Evolutionary conservation across 2,888 invertebrate genomes (phyloP).

Genomic region (Gymnosoma rotundatum): DNA sequence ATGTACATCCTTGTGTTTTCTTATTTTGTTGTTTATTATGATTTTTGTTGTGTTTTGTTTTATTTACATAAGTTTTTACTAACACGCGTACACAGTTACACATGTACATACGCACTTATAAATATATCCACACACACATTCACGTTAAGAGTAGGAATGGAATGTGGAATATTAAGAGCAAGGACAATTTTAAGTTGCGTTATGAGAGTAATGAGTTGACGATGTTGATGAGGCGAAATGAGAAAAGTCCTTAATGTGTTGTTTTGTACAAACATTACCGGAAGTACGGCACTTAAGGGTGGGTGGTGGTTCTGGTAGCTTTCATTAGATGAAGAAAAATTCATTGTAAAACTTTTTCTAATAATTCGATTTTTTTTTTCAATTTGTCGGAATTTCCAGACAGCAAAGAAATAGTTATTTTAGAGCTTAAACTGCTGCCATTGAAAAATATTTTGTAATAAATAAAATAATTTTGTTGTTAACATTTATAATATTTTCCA

Average conservation of each 20-base stretch:
- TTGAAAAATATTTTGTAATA: too few species aligned
- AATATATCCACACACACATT: not conserved
- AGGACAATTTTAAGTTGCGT: slow-evolving; percentile 58
- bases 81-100: not conserved
- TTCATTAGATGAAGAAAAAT: slow-evolving; percentile 27
- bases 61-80: slow-evolving; percentile 27
- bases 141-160: slow-evolving; percentile 23
- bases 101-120: not conserved
- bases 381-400: slow-evolving; percentile 56
- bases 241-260: slow-evolving; percentile 17
- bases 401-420: too few species aligned
- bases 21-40: slow-evolving; percentile 15
- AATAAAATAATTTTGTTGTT: too few species aligned
- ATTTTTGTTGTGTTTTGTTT: slow-evolving; percentile 27
- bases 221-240: slow-evolving; percentile 27
- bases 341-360: slow-evolving; percentile 25
- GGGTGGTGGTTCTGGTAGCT: slow-evolving; percentile 57
- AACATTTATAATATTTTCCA: not conserved
- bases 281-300: slow-evolving; percentile 63
- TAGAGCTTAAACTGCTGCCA: too few species aligned
- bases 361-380: slow-evolving; percentile 48
- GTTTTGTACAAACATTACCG: slow-evolving; percentile 46
- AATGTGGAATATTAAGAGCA: slow-evolving; percentile 66
- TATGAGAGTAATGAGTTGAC: slow-evolving; percentile 53
- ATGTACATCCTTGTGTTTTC: slow-evolving; percentile 1